Evolutionary conservation across 2,888 invertebrate genomes (phyloP), one percentile per base, ranked within the genome.

Genomic region (Caenorhabditis drosophilae): DNA sequence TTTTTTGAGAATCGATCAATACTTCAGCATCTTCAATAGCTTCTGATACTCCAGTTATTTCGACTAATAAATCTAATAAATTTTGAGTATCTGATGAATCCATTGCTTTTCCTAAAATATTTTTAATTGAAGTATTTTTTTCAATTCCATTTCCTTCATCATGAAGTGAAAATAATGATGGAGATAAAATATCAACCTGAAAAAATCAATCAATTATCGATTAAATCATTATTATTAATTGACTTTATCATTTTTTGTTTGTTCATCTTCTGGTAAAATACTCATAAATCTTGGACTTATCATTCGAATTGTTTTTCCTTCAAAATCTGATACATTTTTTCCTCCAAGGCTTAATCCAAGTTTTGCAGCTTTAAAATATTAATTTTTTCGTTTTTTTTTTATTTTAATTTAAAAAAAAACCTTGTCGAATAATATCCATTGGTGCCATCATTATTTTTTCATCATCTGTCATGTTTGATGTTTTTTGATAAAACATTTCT

Each of bases 251-350:
- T 50, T 50, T 40, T 57, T 52, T 1, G 27, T 38, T n/a, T 66
- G 44, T 31, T 52, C 31, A 23, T 60, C 56, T n/a, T 66, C 52
- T 2, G 66, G 60, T 7, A 66, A 1, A 1, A 66, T 35, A 34
- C 60, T 53, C 66, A 66, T 56, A 11, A 61, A 60, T 50, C 57
- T 46, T 40, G 54, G 72, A 46, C 54, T 75, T 46, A 54, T 68
- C 22, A 50, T 46, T 45, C 52, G 60, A 9, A 66, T 0, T n/a
- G 48, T 46, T 22, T 66, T 66, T 38, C 22, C 27, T n/a, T 60
- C 60, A 26, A 66, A 48, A 42, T 55, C 56, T 2, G 52, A 48
- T 12, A 49, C 51, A 27, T 75, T 72, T 16, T 68, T 34, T 0
- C 73, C 73, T 2, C 54, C 44, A 46, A 72, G 16, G 16, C 58